phyloP scores from a whole-genome alignment of 1,140 invertebrate genomes.

The Leptinotarsa undecemlineata region DNA sequence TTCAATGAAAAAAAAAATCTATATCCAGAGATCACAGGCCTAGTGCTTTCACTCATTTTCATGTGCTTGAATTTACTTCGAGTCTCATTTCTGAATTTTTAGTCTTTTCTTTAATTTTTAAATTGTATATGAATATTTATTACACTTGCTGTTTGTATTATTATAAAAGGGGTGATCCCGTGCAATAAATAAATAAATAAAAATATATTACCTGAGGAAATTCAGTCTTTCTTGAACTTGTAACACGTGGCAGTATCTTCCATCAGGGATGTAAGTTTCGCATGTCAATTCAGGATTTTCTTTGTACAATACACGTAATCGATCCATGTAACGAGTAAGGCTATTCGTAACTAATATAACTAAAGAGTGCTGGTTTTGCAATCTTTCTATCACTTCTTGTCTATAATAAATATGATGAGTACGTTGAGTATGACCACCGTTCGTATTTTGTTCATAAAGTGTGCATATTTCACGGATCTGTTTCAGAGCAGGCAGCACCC shows the following conservation, averaged over 20 bases:
- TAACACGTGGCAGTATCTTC: constrained; percentile 86
- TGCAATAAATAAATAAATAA: too few species aligned
- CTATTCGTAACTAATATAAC: constrained; percentile 94
- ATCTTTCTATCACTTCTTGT: constrained; percentile 83
- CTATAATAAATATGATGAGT: constrained; percentile 69
- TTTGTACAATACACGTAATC: constrained; percentile 72
- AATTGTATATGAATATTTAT: too few species aligned
- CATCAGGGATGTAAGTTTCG: constrained; percentile 81
- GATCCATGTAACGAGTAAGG: constrained; percentile 89
- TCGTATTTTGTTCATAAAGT: constrained; percentile 76
- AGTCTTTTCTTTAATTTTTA: too few species aligned
- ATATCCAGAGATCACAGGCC: too few species aligned
- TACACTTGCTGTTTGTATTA: too few species aligned
- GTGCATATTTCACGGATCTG: constrained; percentile 96
- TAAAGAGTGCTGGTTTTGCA: constrained; percentile 90
- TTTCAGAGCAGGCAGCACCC: constrained; percentile 93
- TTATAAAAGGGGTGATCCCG: too few species aligned
- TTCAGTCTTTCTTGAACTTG: constrained; percentile 94
- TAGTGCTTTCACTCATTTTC: too few species aligned
- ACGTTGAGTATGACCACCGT: constrained; percentile 61
- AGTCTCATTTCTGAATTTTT: too few species aligned
- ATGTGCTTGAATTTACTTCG: too few species aligned
- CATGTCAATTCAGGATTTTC: constrained; percentile 80
- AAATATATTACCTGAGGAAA: constrained; percentile 69
- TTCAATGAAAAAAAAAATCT: too few species aligned